Conservation (phyloP, 2,797 vertebrate species). For the Acanthiza pusilla region DNA sequence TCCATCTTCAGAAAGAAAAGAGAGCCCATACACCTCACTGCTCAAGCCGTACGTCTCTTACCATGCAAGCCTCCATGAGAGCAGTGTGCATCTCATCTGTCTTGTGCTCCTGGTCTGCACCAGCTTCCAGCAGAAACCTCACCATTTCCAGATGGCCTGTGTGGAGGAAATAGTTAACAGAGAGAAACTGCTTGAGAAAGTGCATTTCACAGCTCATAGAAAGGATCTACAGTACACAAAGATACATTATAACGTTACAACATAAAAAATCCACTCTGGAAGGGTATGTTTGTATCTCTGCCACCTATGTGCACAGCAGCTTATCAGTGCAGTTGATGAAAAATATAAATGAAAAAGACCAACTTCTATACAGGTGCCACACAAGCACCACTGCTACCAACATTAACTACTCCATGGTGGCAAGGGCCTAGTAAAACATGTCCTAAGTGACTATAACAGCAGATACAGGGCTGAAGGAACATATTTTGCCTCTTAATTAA, state of each 20-base stretch:
- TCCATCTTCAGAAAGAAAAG: neutral
- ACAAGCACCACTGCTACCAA: neutral
- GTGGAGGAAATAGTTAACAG: neutral
- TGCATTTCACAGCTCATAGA: neutral
- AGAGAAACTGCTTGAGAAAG: neutral
- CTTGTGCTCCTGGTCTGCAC: slow-evolving; percentile 83
- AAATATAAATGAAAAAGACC: neutral
- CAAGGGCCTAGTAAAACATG: neutral
- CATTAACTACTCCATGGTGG: neutral
- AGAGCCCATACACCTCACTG: neutral
- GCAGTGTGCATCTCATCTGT: slow-evolving; percentile 85
- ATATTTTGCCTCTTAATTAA: neutral
- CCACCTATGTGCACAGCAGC: rapidly evolving
- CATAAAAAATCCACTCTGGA: neutral
- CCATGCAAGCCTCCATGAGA: slow-evolving; percentile 84
- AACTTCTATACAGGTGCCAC: neutral
- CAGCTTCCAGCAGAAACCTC: slow-evolving; percentile 81
- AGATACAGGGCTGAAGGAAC: neutral
- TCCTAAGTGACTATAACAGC: neutral
- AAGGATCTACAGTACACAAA: neutral
- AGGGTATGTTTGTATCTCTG: rapidly evolving
- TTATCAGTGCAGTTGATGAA: neutral
- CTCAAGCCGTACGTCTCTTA: slow-evolving; percentile 13
- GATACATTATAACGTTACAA: neutral
- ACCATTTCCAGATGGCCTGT: slow-evolving; percentile 83